Evolutionary conservation across 2,113 vertebrate genomes (phyloP).

Genomic region (Lepisosteus osseus): DNA sequence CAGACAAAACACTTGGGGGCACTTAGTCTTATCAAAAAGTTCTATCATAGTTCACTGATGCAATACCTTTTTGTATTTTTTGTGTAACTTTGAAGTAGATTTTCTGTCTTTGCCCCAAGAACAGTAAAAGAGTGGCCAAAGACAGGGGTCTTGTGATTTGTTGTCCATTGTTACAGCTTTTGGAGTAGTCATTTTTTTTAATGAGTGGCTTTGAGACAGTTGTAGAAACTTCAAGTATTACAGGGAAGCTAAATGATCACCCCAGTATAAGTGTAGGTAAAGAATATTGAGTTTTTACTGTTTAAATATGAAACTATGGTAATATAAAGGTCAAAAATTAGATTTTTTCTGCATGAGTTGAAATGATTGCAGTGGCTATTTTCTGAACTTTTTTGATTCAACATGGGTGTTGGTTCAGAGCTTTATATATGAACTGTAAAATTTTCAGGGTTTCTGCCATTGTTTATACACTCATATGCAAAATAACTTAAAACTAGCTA

Average conservation of each 20-base stretch:
- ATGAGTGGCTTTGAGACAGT: not conserved
- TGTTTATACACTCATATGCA: no score
- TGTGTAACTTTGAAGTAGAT: not conserved
- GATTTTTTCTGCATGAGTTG: not conserved
- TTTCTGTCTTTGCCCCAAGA: not conserved
- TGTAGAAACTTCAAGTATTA: not conserved
- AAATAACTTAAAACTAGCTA: no score
- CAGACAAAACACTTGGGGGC: not conserved
- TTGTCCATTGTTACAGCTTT: not conserved
- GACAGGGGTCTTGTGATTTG: not conserved
- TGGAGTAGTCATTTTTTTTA: not conserved
- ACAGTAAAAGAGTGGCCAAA: not conserved
- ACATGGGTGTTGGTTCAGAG: not conserved
- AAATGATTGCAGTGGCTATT: no score
- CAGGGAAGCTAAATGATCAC: no score
- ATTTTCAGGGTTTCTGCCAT: not conserved
- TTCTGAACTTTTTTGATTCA: no score
- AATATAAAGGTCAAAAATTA: not conserved
- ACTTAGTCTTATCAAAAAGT: no score
- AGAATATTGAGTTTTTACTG: no score
- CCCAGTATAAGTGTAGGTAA: no score
- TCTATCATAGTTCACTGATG: no score
- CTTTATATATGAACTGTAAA: slow-evolving; percentile 4
- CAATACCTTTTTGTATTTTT: no score
- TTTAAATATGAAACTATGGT: not conserved